A percentile compares a stretch with the other conserved stretches of the same genome.
Evolutionary conservation across 2,888 invertebrate genomes (phyloP).

Genomic region (Chymomyza procnemis): DNA sequence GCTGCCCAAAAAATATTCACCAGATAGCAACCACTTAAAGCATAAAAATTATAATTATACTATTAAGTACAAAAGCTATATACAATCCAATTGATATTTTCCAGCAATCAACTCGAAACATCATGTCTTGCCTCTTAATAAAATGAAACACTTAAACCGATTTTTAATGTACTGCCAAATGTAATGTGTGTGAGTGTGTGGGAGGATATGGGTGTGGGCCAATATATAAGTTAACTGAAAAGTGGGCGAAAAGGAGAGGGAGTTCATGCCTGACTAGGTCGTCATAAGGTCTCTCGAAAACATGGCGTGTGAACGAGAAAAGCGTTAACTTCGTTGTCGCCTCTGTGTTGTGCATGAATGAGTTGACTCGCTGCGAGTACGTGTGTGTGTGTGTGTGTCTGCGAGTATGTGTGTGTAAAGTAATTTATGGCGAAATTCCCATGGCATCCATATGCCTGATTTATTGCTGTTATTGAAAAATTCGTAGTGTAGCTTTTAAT

Average conservation of each 20-base stretch:
- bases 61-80: neutral
- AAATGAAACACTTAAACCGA: neutral
- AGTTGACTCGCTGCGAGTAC: conserved; percentile 16
- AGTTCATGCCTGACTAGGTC: neutral
- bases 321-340: conserved; percentile 4
- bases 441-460: conserved; percentile 74
- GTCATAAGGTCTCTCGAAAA: neutral
- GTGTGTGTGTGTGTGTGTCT: conserved; percentile 19
- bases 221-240: neutral
- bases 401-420: conserved; percentile 34
- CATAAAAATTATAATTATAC: too few species aligned
- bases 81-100: neutral
- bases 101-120: neutral
- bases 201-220: too few species aligned
- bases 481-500: conserved; percentile 74
- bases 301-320: neutral
- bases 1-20: too few species aligned
- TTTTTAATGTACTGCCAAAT: neutral
- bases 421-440: conserved; percentile 76
- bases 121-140: neutral
- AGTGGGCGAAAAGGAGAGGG: neutral
- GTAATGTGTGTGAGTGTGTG: neutral
- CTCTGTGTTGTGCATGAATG: conserved; percentile 5
- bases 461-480: conserved; percentile 78
- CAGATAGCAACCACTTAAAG: too few species aligned